Evolutionary conservation across 2,113 vertebrate genomes (phyloP), one percentile per base, ranked within the genome.

Genomic region (Microcebus jonahi): DNA sequence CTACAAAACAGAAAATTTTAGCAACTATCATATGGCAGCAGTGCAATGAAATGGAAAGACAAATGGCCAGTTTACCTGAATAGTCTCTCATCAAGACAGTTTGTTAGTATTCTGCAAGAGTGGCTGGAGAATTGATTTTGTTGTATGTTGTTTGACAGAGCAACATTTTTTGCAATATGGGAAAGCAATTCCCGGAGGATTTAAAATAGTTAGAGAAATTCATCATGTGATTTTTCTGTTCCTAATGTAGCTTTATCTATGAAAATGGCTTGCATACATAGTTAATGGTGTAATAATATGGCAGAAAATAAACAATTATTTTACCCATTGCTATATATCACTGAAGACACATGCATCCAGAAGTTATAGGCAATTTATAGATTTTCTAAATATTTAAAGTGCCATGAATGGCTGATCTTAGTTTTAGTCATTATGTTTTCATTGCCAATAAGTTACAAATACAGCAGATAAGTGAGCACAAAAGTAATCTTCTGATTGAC

Each of bases 181-280:
- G 87, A 86, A 96, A 97, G 45, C 81, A n/a, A 76, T 98, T 98
- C 98, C 97, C 92, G 27, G 7, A 97, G 90, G 97, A 98, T 93
- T 94, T 94, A 95, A 98, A 97, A 93, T 68, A 77, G n/a, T 68
- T 90, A 71, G 31, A 96, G 48, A 97, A 96, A 93, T 96, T 91
- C 45, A 96, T 96, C 42, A 76, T 79, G 39, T 59, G 59, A 84
- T 42, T 95, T 88, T 96, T 67, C 73, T 97, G 12, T 96, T 94
- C 15, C 18, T 4, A 59, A 3, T 45, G 31, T 53, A 75, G 67
- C 39, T 95, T 95, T 93, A 82, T 94, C 63, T 96, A 34, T 73
- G 63, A 94, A 91, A 96, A 88, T 95, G 59, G 15, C 48, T 96
- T 97, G 42, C 70, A 83, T 90, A 59, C 34, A 79, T 84, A 90